Evolutionary conservation across 2,797 vertebrate species (phyloP).

Genomic region (Euthynnus affinis): DNA sequence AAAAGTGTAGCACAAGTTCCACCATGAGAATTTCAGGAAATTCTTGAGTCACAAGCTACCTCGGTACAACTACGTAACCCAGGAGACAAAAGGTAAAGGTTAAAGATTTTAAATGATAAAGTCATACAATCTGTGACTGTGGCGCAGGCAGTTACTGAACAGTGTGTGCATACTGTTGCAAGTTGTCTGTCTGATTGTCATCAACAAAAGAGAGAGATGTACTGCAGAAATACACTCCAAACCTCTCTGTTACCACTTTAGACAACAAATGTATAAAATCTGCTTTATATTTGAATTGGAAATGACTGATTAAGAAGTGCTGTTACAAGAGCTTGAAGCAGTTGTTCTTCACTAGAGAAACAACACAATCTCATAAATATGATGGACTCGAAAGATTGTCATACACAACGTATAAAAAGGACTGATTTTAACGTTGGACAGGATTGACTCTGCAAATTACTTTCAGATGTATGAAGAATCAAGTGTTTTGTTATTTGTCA

Average conservation of each 20-base stretch:
- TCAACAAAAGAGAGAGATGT: slow-evolving; percentile 23
- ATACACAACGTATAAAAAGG: slow-evolving; percentile 19
- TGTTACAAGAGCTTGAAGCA: slow-evolving; percentile 30
- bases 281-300: slow-evolving; percentile 13
- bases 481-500: neutral
- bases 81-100: neutral
- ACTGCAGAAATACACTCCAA: slow-evolving; percentile 13
- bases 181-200: slow-evolving; percentile 56
- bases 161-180: neutral
- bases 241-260: neutral
- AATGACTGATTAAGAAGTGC: slow-evolving; percentile 16
- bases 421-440: slow-evolving; percentile 36
- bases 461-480: slow-evolving; percentile 9
- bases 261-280: neutral
- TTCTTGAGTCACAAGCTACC: neutral
- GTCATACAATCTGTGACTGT: slow-evolving; percentile 15
- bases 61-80: neutral
- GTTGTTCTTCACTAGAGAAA: slow-evolving; percentile 18
- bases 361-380: slow-evolving; percentile 8
- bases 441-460: slow-evolving; percentile 12
- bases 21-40: slow-evolving; percentile 32
- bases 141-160: slow-evolving; percentile 14
- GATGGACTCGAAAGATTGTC: slow-evolving; percentile 22
- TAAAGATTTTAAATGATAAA: neutral
- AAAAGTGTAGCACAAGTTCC: slow-evolving; percentile 39